Percentiles rank a stretch among this genome's conserved stretches.
Evolutionary conservation across 1,140 invertebrate genomes (phyloP).

Genomic region (Zaprionus gabonicus): DNA sequence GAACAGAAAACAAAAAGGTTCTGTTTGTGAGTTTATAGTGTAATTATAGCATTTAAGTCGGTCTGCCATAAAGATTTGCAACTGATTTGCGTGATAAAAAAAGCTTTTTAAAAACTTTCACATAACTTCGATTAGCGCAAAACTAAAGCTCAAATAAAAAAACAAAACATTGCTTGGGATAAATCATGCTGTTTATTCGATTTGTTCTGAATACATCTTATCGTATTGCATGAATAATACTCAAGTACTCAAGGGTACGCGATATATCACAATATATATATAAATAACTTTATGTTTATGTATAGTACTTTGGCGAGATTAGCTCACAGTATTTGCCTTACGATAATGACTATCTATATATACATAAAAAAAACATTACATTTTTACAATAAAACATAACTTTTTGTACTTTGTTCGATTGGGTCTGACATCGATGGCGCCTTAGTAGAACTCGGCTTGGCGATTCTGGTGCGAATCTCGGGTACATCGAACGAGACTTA

Average conservation of each 20-base stretch:
- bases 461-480: neutral
- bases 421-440: too few relatives aligned
- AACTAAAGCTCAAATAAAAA: neutral
- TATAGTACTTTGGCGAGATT: too few relatives aligned
- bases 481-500: neutral
- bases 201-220: neutral
- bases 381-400: neutral
- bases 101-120: neutral
- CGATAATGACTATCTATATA: neutral
- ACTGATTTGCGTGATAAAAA: neutral
- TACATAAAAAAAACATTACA: neutral
- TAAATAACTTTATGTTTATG: neutral
- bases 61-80: neutral
- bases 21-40: neutral
- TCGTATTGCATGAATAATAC: neutral
- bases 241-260: neutral
- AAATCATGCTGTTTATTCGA: conserved; percentile 5
- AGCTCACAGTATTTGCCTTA: neutral
- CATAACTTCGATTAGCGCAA: neutral
- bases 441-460: neutral
- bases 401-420: neutral
- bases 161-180: neutral
- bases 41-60: neutral
- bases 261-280: neutral
- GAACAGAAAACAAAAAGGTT: neutral